Percentiles rank a stretch among this genome's conserved stretches.
phyloP scores from a whole-genome alignment of 2,113 vertebrate genomes.

The human region DNA sequence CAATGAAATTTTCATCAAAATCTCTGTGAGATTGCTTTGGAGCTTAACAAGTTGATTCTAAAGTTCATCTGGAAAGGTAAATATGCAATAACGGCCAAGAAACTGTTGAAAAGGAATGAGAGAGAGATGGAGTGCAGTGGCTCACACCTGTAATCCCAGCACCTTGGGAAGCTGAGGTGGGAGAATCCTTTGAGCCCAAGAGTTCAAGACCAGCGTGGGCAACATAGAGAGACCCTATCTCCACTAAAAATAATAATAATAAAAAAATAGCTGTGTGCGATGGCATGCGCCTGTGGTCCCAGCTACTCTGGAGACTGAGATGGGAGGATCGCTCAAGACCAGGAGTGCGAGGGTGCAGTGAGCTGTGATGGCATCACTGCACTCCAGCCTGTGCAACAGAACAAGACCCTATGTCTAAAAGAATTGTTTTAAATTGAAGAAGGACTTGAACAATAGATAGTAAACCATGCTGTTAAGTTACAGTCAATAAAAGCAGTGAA shows the following conservation, averaged over 20 bases:
- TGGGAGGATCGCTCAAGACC: neutral
- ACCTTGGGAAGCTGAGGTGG: neutral
- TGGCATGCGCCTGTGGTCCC: neutral
- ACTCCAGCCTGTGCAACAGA: neutral
- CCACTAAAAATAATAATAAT: neutral
- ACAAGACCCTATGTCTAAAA: neutral
- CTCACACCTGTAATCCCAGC: neutral
- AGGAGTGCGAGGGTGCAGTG: neutral
- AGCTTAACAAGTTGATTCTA: neutral
- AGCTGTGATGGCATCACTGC: neutral
- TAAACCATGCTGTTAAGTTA: neutral
- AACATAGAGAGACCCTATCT: neutral
- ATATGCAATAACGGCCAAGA: neutral
- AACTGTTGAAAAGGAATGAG: neutral
- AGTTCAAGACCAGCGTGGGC: neutral
- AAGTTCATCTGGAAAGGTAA: neutral
- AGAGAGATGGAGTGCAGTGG: no score
- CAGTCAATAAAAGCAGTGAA: neutral
- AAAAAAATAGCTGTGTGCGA: accelerated
- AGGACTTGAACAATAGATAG: neutral
- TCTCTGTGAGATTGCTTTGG: neutral
- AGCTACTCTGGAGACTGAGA: neutral
- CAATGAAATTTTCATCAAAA: neutral
- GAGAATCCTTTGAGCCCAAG: neutral
- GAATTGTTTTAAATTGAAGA: neutral